These are phyloP conservation scores for Zophobas morio DNA, from an alignment of 1,140 invertebrate genomes.

Conservation along the genomic window DNA sequence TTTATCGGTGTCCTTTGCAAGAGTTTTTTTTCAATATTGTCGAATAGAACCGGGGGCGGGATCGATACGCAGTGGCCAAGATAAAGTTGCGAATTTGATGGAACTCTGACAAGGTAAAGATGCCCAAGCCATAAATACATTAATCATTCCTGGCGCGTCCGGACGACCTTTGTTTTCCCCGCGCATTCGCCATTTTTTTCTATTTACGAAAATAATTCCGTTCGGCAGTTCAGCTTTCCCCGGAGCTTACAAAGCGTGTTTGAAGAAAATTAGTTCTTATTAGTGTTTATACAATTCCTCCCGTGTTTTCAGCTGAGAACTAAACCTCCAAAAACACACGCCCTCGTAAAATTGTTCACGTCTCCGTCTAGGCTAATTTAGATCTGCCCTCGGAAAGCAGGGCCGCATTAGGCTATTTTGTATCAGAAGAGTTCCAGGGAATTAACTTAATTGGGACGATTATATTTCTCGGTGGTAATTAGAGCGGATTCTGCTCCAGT, in stretches of 20 bases:
- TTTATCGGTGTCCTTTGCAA: constrained; percentile 14
- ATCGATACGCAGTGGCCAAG: no score
- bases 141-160: no score
- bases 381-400: not conserved
- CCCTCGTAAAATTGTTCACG: not conserved
- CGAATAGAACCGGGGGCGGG: no score
- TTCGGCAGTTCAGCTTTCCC: no score
- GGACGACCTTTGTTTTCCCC: no score
- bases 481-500: not conserved
- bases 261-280: constrained; percentile 15
- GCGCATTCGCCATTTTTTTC: no score
- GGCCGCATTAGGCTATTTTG: not conserved
- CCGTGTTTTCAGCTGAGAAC: not conserved
- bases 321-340: constrained; percentile 10
- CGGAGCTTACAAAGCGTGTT: no score
- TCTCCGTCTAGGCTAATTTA: not conserved
- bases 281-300: constrained; percentile 19
- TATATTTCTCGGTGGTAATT: not conserved
- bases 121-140: no score
- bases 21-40: constrained; percentile 6
- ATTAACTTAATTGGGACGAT: not conserved
- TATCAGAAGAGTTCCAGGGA: not conserved
- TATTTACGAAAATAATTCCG: no score
- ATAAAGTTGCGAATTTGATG: no score
- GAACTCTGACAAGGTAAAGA: no score